These are phyloP conservation scores for Plusia festucae DNA, from an alignment of 2,888 invertebrate species.

Conservation along the genomic window DNA sequence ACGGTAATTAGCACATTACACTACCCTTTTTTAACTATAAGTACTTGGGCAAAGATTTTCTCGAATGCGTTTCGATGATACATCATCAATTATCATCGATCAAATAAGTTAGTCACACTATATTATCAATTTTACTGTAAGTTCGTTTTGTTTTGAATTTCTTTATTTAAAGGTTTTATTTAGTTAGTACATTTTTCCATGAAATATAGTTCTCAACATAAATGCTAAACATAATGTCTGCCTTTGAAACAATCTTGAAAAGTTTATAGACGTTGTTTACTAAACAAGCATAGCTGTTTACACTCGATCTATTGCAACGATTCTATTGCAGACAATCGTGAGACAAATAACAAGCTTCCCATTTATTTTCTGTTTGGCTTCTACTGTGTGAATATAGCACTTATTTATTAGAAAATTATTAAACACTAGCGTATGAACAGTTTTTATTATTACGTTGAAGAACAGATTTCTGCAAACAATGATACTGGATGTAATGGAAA, in stretches of 20 bases:
- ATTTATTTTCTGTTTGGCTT: conserved; percentile 35
- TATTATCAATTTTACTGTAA: too few species aligned
- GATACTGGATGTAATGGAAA: neutral
- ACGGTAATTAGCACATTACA: neutral
- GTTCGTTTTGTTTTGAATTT: too few species aligned
- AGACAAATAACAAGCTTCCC: conserved; percentile 43
- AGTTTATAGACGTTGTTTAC: conserved; percentile 23
- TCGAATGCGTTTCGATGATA: too few species aligned
- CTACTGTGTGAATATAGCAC: neutral
- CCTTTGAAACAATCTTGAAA: neutral
- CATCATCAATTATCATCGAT: too few species aligned
- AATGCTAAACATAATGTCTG: neutral
- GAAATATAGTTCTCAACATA: neutral
- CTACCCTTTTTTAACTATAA: neutral
- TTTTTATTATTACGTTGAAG: neutral
- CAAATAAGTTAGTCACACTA: too few species aligned
- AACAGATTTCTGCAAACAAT: neutral
- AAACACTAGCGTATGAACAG: neutral
- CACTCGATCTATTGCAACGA: conserved; percentile 40
- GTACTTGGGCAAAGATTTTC: neutral
- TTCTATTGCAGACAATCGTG: conserved; percentile 27
- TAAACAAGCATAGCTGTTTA: conserved; percentile 20
- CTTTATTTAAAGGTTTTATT: too few species aligned
- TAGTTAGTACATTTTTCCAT: too few species aligned
- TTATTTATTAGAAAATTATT: conserved; percentile 20